Conservation (phyloP, 2,797 vertebrate genomes). For the Dallia pectoralis region DNA sequence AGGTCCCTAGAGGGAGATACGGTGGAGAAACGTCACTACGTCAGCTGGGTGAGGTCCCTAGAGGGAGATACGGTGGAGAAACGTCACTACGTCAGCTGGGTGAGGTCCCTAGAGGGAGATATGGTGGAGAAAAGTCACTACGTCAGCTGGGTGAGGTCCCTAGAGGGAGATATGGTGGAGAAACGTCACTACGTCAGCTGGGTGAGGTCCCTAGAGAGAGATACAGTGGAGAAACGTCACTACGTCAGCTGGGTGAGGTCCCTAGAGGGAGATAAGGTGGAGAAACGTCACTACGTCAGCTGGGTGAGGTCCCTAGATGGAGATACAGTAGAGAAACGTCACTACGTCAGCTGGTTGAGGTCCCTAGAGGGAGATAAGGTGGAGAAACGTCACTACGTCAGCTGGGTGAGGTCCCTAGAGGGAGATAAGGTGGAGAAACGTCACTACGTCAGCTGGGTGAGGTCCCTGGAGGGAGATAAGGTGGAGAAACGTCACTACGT, state of each 20-base stretch:
- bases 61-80: not conserved
- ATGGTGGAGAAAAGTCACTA: not conserved
- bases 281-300: slow-evolving; percentile 43
- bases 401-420: slow-evolving; percentile 59
- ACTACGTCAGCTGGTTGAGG: slow-evolving; percentile 66
- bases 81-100: slow-evolving; percentile 56
- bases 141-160: slow-evolving; percentile 67
- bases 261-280: not conserved
- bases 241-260: slow-evolving; percentile 68
- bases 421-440: not conserved
- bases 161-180: not conserved
- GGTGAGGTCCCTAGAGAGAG: slow-evolving; percentile 48
- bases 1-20: slow-evolving; percentile 41
- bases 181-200: slow-evolving; percentile 53
- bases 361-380: slow-evolving; percentile 20
- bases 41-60: slow-evolving; percentile 65
- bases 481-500: not conserved
- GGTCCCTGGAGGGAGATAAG: slow-evolving; percentile 27
- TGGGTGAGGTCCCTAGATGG: slow-evolving; percentile 56
- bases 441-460: slow-evolving; percentile 64
- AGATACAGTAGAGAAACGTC: not conserved
- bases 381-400: slow-evolving; percentile 36
- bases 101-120: slow-evolving; percentile 45
- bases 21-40: not conserved
- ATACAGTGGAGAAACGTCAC: not conserved